Evolutionary conservation across 2,113 vertebrate genomes (phyloP).

Genomic region (Pachycephala philippinensis): DNA sequence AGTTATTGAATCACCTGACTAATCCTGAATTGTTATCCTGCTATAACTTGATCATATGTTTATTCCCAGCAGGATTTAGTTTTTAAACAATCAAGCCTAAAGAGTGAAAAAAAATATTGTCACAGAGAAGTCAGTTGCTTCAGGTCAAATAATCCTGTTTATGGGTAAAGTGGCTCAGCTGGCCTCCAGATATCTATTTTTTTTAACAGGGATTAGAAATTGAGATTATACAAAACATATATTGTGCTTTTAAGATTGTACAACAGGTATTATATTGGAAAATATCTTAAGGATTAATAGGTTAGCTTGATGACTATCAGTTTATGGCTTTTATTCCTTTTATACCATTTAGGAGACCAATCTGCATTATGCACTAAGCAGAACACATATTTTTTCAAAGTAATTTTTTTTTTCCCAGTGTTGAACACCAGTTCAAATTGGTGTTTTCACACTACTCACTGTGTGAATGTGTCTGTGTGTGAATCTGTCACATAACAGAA

Average conservation of each 20-base stretch:
- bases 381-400: background rate
- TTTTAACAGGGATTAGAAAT: background rate
- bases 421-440: background rate
- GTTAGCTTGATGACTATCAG: background rate
- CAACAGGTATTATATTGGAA: background rate
- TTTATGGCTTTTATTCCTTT: background rate
- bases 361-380: background rate
- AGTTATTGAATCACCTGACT: background rate
- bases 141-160: background rate
- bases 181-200: background rate
- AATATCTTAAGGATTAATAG: background rate
- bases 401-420: background rate
- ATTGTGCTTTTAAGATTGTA: background rate
- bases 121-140: background rate
- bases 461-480: too few species aligned
- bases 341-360: background rate
- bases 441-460: background rate
- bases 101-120: background rate
- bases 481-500: background rate
- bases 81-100: background rate
- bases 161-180: background rate
- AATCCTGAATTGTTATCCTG: background rate
- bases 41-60: background rate
- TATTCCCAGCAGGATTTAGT: background rate
- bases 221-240: background rate